Percentiles rank a stretch among this genome's conserved stretches.
Conservation (phyloP, 2,888 invertebrate species). For the Habroteleia sp. region DNA sequence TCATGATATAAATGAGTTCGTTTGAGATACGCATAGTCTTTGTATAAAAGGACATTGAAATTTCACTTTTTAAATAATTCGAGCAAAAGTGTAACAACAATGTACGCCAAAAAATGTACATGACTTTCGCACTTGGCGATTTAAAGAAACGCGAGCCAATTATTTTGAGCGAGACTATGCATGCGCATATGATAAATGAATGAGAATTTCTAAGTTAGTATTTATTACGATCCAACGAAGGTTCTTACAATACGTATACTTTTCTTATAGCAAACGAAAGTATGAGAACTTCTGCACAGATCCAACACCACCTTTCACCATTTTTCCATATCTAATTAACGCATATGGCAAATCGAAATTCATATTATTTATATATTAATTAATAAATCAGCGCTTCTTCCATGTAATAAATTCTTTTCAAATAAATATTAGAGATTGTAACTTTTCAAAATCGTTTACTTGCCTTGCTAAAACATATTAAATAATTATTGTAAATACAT, state of each 20-base stretch:
- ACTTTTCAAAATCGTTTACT: too few species aligned
- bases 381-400: conserved; percentile 27
- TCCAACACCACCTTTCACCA: conserved; percentile 69
- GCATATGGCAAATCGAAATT: conserved; percentile 55
- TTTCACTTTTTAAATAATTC: conserved; percentile 62
- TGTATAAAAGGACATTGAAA: conserved; percentile 43
- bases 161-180: conserved; percentile 24
- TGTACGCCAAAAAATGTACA: conserved; percentile 45
- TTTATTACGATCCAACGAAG: conserved; percentile 45
- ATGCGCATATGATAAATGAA: conserved; percentile 51
- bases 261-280: conserved; percentile 71
- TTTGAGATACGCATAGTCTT: conserved; percentile 6
- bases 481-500: too few species aligned
- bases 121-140: conserved; percentile 45
- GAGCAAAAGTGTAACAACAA: conserved; percentile 57
- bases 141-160: conserved; percentile 31
- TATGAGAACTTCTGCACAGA: conserved; percentile 72
- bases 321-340: conserved; percentile 62
- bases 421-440: too few species aligned
- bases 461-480: too few species aligned
- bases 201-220: conserved; percentile 71
- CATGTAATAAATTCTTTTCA: too few species aligned
- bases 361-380: too few species aligned
- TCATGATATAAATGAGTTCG: conserved; percentile 18
- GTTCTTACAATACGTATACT: conserved; percentile 54